Evolutionary conservation across 2,113 vertebrate genomes (phyloP), one percentile per base, ranked within the genome.

Genomic region (Mystacornis crossleyi): DNA sequence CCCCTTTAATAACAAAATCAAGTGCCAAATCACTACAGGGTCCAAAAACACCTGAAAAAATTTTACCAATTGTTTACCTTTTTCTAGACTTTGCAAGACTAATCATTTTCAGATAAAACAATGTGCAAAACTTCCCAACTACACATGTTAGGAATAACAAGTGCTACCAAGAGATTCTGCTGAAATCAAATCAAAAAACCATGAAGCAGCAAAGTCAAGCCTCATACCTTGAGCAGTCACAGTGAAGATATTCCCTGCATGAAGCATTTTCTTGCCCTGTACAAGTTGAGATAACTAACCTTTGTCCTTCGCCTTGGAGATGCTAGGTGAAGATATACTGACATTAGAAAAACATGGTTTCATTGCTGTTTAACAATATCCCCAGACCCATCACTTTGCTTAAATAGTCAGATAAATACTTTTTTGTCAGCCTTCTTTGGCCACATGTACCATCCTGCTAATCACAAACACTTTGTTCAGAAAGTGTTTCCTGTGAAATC

Each of bases 1-100:
- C 93, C 95, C 92, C 92, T 96, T 97, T 92, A 97, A 95, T 77
- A 97, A 97, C 36, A 94, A 96, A 97, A 97, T 94, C 96, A 98
- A 98, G 98, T 98, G 98, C 98, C 97, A 97, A 97, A 98, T 97
- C 93, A 97, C 93, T 96, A 98, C 97, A 98, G 98, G 98, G 96
- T 94, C 95, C 91, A 96, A 95, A 96, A 94, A 91, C 53, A 94
- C 85, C 73, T 74, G 88, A 89, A 91, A 87, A 93, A 96, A 79
- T 58, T 85, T 67, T 34, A 95, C 82, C 90, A 97, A 93, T 95
- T 94, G 33, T 83, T 96, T 93, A 89, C 73, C 88, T 92, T 86
- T 95, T 89, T 72, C 94, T 97, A 98, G 97, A 98, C 98, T 98
- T 98, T 98, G 98, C 98, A 98, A 98, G 98, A 98, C 96, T 97